Evolutionary conservation across 2,888 invertebrate genomes (phyloP).

Genomic region (Cantharis rufa): DNA sequence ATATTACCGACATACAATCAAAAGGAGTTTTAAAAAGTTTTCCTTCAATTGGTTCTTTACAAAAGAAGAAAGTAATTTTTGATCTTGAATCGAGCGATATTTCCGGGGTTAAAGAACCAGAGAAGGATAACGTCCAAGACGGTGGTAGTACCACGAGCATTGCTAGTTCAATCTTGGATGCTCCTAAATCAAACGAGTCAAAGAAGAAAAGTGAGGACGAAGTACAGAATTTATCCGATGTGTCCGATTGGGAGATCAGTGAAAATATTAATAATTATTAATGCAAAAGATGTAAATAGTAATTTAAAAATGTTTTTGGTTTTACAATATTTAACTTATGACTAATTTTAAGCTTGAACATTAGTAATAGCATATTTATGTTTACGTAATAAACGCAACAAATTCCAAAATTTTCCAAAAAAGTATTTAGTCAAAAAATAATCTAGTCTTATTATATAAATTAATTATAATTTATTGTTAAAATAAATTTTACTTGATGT

Average conservation of each 20-base stretch:
- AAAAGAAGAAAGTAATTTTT: slow-evolving; percentile 42
- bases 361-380: too few species aligned
- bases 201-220: slow-evolving; percentile 3
- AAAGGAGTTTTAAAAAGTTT: slow-evolving; percentile 33
- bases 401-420: not conserved
- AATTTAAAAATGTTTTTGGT: not conserved
- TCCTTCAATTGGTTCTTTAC: slow-evolving; percentile 22
- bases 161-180: slow-evolving; percentile 37
- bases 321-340: not conserved
- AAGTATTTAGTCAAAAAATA: not conserved
- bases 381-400: not conserved
- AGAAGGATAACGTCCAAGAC: slow-evolving; percentile 12
- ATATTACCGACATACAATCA: slow-evolving; percentile 6
- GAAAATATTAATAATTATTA: slow-evolving; percentile 21
- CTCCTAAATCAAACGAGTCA: not conserved
- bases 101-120: not conserved
- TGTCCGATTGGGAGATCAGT: slow-evolving; percentile 42
- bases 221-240: slow-evolving; percentile 21
- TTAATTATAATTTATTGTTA: not conserved
- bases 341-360: not conserved
- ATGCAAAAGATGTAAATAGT: not conserved
- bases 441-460: not conserved
- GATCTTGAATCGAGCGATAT: slow-evolving; percentile 31
- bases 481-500: not conserved
- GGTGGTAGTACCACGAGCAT: slow-evolving; percentile 34